Evolutionary conservation across 2,113 vertebrate genomes (phyloP), one percentile per base, ranked within the genome.

Genomic region (Xiphophorus hellerii): DNA sequence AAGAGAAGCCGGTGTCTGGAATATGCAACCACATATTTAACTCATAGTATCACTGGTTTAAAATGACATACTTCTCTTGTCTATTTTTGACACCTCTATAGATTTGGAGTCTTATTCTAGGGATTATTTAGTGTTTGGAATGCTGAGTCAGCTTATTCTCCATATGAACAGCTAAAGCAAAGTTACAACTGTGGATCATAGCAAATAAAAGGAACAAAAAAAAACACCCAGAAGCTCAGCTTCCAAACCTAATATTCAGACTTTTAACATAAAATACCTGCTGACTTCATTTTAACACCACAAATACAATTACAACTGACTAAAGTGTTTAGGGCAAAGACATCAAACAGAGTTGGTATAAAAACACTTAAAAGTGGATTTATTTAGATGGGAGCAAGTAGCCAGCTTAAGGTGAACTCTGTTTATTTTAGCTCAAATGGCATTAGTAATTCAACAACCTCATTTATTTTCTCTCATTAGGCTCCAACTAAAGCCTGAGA

Each of bases 371-470:
- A 69, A 33, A 48, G 31, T 73, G 65, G 82, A 30, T 51, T 9
- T 63, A 71, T 82, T 72, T 71, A 62, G 73, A 76, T 70, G 62
- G 2, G 2, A 62, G 20, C 44, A 51, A 31, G 29, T 54, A 64
- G 66, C 29, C 61, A 37, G 29, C 39, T 51, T 30, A 71, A 79
- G 33, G 66, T 63, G 71, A 79, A 9, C 63, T 0, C 14, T n/a
- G 86, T 86, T 87, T 89, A 82, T 87, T 87, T 88, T 76, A 27
- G 12, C 85, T 69, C 76, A 62, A 81, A 58, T 3, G 44, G n/a
- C 74, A 78, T 85, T 78, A 78, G 68, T 63, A 71, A 77, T 70
- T 85, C 82, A 84, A 62, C 78, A 27, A 31, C 60, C 67, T 86
- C 62, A 66, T 84, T 87, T 1, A 86, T 80, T 86, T 72, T 65